These are phyloP conservation scores for Rhipidura dahli DNA, from an alignment of 2,113 vertebrate species.

Conservation along the genomic window DNA sequence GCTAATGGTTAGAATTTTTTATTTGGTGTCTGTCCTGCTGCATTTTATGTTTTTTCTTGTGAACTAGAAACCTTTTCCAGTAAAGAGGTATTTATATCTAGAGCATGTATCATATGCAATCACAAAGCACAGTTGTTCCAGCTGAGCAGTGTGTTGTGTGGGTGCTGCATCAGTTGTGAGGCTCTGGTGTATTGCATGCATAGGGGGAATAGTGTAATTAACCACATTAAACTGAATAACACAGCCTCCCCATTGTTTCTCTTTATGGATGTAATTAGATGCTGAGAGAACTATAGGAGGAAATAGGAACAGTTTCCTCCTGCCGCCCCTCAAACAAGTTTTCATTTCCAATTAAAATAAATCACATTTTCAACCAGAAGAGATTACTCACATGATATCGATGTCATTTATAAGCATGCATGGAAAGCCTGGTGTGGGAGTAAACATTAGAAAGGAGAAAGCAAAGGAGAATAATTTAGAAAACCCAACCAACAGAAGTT, in stretches of 20 bases:
- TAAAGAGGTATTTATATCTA: neutral
- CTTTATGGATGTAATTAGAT: slow-evolving; percentile 35
- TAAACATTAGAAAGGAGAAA: neutral
- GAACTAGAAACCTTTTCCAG: neutral
- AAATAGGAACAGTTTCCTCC: slow-evolving; percentile 41
- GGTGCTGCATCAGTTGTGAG: neutral
- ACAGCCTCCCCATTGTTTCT: slow-evolving; percentile 11
- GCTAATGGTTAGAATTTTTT: neutral
- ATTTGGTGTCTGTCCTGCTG: neutral
- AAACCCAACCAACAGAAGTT: neutral
- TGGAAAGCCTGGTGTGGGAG: neutral
- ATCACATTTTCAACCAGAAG: slow-evolving; percentile 21
- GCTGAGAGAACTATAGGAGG: slow-evolving; percentile 6
- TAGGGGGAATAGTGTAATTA: neutral
- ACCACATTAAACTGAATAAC: neutral
- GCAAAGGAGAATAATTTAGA: neutral
- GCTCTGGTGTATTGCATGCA: neutral
- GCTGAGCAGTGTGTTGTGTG: neutral
- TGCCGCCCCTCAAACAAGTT: slow-evolving; percentile 38
- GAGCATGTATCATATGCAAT: neutral
- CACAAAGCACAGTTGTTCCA: neutral
- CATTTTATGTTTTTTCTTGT: neutral
- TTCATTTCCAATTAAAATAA: slow-evolving; percentile 62
- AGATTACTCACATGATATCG: neutral
- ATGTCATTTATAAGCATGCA: neutral